Percentiles rank a stretch among this genome's conserved stretches.
These are phyloP conservation scores for Hyles lineata DNA, from an alignment of 2,888 invertebrate species.

Conservation along the genomic window DNA sequence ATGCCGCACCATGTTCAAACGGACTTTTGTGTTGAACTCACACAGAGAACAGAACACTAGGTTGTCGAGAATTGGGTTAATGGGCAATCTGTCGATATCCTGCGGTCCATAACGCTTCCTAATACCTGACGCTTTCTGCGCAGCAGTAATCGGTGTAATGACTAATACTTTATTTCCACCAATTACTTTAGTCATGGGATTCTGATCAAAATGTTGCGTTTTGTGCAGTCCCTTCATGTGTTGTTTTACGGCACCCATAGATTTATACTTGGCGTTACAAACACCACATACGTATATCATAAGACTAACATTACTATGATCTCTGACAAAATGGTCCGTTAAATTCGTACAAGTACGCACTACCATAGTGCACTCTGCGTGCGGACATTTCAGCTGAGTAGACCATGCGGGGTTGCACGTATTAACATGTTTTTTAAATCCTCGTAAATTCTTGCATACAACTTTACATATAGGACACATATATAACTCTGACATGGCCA, in stretches of 20 bases:
- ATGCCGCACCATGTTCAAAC: conserved; percentile 89
- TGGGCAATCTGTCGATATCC: conserved; percentile 87
- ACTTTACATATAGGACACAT: conserved; percentile 60
- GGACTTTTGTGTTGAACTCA: conserved; percentile 88
- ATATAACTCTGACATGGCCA: conserved; percentile 40
- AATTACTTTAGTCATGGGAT: conserved; percentile 15
- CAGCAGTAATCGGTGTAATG: conserved; percentile 14
- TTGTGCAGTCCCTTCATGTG: conserved; percentile 54
- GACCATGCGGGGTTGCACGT: conserved; percentile 38
- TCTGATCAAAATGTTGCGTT: conserved; percentile 32
- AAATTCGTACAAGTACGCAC: conserved; percentile 41
- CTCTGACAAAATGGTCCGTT: conserved; percentile 53
- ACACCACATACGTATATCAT: conserved; percentile 48
- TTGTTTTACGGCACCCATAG: conserved; percentile 41
- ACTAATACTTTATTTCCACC: conserved; percentile 23
- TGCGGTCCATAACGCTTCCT: conserved; percentile 77
- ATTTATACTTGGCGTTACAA: conserved; percentile 44
- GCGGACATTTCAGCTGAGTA: conserved; percentile 37
- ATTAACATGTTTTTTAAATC: conserved; percentile 58
- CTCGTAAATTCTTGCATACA: conserved; percentile 39
- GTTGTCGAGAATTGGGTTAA: conserved; percentile 86
- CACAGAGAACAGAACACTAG: conserved; percentile 87
- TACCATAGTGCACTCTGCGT: not conserved
- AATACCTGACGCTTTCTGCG: conserved; percentile 37
- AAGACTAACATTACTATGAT: conserved; percentile 39